Evolutionary conservation across 2,888 invertebrate genomes (phyloP).

Genomic region (Rhorus exstirpatorius): DNA sequence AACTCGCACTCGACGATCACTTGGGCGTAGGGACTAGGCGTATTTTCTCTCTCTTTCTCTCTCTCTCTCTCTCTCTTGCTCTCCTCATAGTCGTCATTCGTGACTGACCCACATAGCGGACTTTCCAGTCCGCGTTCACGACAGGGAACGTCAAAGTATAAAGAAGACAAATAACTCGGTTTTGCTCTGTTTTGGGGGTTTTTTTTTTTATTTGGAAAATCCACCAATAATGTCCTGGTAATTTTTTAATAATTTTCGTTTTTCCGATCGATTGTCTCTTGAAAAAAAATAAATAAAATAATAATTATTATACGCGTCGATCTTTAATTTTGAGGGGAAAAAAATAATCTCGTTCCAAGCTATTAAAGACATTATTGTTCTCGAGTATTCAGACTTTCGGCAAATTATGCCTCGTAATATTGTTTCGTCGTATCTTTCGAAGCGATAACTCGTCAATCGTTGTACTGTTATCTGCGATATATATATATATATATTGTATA

Average conservation of each 20-base stretch:
- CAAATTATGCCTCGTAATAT: not conserved
- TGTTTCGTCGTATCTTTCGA: slow-evolving; percentile 1
- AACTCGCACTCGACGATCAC: slow-evolving; percentile 25
- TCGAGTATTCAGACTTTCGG: not conserved
- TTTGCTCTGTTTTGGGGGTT: not conserved
- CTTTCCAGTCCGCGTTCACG: slow-evolving; percentile 67
- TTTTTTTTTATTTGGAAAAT: too few relatives aligned
- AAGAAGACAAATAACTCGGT: not conserved
- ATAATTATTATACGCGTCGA: too few relatives aligned
- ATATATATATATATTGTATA: slow-evolving; percentile 40
- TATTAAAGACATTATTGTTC: not conserved
- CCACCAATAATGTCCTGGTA: too few relatives aligned
- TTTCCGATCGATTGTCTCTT: too few relatives aligned
- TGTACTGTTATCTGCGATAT: not conserved
- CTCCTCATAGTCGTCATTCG: slow-evolving; percentile 55
- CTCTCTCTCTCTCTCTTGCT: slow-evolving; percentile 65
- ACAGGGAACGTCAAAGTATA: slow-evolving; percentile 29
- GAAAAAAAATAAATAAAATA: too few relatives aligned
- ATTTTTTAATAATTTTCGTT: too few relatives aligned
- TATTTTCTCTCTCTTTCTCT: too few relatives aligned
- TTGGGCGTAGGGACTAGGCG: slow-evolving; percentile 40
- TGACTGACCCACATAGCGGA: slow-evolving; percentile 72
- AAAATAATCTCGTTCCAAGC: not conserved
- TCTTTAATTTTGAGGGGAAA: not conserved
- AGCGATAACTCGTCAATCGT: slow-evolving; percentile 28